Evolutionary conservation across 2,888 invertebrate genomes (phyloP), one percentile per base, ranked within the genome.

Genomic region (Pyrochroa serraticornis): DNA sequence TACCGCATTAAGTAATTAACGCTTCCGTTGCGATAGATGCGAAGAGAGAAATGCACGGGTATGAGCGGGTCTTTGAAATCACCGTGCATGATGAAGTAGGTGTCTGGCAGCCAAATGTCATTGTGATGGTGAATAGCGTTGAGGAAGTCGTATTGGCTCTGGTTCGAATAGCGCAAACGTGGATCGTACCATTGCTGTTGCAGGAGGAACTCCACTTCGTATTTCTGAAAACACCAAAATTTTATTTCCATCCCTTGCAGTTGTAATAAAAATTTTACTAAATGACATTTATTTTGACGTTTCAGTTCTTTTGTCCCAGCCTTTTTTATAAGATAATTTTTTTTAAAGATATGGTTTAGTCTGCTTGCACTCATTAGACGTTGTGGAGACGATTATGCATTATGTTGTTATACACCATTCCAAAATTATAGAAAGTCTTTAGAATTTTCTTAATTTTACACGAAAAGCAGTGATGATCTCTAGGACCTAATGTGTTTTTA

Each of bases 61-160:
- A 93, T 92, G 78, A 94, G 88, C 66, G 93, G 93, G 80, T 93
- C 92, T 85, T 95, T 94, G 82, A 95, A 95, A 82, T 95, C 95
- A 64, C 95, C 95, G 81, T 95, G 95, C 91, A 95, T 95, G 79
- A 95, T 94, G 83, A 95, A 95, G 80, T 95, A 95, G 56, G 94
- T 95, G 82, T 95, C 95, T 63, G 95, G 95, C 73, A 94, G 84
- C 95, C 94, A 95, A 77, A 95, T 91, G 76, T 92, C 89, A 77
- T 92, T 89, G 84, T 93, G 91, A 79, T 95, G 95, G 80, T 94
- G 94, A 75, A 95, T 91, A 66, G 93, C 95, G 82, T 95, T 95
- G 72, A 95, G 84, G 81, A 88, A 94, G 75, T 91, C 91, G 84
- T 91, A 92, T 75, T 88, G 87, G 70, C 92, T 92, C 79, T 90